Evolutionary conservation across 2,797 vertebrate genomes (phyloP).

Genomic region (Chanos chanos): DNA sequence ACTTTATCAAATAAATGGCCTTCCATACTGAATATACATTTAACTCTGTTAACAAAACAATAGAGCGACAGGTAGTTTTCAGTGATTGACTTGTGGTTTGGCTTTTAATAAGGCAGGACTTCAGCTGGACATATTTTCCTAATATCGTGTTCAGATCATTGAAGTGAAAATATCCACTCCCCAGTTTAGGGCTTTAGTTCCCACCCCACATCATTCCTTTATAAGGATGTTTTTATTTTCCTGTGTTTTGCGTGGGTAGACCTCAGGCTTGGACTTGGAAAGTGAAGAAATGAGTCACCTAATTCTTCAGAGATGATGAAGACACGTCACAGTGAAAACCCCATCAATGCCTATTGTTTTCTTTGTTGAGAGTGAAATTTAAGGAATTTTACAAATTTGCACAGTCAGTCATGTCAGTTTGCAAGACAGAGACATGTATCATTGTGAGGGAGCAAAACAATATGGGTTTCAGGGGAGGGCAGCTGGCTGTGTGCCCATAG

Average conservation of each 20-base stretch:
- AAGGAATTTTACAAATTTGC: no score
- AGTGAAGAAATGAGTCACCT: constrained; percentile 39
- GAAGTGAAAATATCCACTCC: constrained; percentile 62
- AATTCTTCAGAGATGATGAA: constrained; percentile 35
- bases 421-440: no score
- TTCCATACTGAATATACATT: no score
- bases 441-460: no score
- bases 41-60: no score
- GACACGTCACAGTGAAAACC: constrained; percentile 37
- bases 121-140: constrained; percentile 64
- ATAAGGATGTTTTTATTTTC: constrained; percentile 65
- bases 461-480: no score
- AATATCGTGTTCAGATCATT: constrained; percentile 62
- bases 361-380: no score
- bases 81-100: no score
- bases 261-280: constrained; percentile 57
- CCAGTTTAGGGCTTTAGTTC: constrained; percentile 50
- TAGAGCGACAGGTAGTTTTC: no score
- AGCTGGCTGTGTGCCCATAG: no score
- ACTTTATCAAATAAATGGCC: no score
- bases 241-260: constrained; percentile 60
- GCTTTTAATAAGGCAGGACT: constrained; percentile 41
- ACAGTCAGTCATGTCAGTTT: no score
- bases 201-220: constrained; percentile 55
- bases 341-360: background rate